Percentiles rank a stretch among this genome's conserved stretches.
phyloP scores from a whole-genome alignment of 2,797 vertebrate genomes.

The Morus bassanus region DNA sequence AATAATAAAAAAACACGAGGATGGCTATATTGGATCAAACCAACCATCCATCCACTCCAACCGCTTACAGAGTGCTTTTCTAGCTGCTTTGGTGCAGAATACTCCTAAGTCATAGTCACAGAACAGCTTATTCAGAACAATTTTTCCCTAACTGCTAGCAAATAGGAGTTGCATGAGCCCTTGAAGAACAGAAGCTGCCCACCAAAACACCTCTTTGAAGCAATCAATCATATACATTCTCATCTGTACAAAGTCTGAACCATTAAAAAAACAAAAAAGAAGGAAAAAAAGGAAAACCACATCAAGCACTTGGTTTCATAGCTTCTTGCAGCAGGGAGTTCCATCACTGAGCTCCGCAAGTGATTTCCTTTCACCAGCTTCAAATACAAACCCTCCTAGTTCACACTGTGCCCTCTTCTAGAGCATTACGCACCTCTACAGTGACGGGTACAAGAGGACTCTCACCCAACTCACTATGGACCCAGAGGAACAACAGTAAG shows the following conservation, averaged over 20 bases:
- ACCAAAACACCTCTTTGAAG: background rate
- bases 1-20: background rate
- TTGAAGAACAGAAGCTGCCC: background rate
- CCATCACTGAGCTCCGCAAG: background rate
- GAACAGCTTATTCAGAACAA: background rate
- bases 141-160: background rate
- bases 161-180: background rate
- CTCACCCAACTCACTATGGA: background rate
- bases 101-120: background rate
- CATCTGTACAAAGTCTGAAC: background rate
- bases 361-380: background rate
- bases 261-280: background rate
- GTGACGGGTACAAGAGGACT: background rate
- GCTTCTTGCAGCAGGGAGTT: background rate
- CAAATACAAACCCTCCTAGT: background rate
- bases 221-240: background rate
- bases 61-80: background rate
- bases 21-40: background rate
- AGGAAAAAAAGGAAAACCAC: background rate
- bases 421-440: background rate
- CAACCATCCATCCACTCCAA: background rate
- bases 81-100: slow-evolving; percentile 1
- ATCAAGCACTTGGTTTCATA: background rate
- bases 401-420: background rate
- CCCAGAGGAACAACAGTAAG: background rate